Evolutionary conservation across 2,797 vertebrate genomes (phyloP).

Genomic region (Cottoperca gobio): DNA sequence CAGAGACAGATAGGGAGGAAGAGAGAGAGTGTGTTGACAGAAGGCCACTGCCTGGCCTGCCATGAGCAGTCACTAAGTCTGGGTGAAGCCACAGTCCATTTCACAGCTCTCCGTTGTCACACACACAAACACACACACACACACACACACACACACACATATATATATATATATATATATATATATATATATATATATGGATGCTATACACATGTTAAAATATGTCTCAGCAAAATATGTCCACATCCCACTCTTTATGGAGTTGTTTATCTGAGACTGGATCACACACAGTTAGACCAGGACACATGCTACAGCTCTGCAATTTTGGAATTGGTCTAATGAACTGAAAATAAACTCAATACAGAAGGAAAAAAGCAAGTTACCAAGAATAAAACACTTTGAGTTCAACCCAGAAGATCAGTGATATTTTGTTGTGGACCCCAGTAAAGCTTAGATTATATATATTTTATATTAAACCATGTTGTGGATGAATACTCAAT

Average conservation of each 20-base stretch:
- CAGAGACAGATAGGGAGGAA: constrained; percentile 36
- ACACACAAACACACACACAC: not conserved
- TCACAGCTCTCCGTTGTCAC: constrained; percentile 43
- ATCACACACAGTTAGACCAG: constrained; percentile 1
- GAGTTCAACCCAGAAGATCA: too few relatives aligned
- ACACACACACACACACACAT: not conserved
- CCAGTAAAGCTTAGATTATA: not conserved
- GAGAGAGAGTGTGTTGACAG: constrained; percentile 44
- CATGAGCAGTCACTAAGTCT: constrained; percentile 40
- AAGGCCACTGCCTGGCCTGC: constrained; percentile 43
- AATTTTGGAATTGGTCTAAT: not conserved
- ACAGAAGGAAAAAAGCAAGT: too few relatives aligned
- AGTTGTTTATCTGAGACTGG: constrained; percentile 2
- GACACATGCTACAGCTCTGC: not conserved
- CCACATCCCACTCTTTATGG: not conserved
- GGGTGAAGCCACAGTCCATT: constrained; percentile 54
- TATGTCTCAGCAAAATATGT: not conserved
- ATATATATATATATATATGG: constrained; percentile 10
- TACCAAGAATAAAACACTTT: too few relatives aligned
- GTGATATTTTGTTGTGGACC: too few relatives aligned
- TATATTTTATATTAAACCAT: too few relatives aligned
- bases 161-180: not conserved
- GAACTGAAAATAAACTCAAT: not conserved
- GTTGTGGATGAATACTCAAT: too few relatives aligned
- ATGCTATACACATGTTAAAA: not conserved